phyloP scores from a whole-genome alignment of 2,797 vertebrate genomes.

The Galago senegalensis region DNA sequence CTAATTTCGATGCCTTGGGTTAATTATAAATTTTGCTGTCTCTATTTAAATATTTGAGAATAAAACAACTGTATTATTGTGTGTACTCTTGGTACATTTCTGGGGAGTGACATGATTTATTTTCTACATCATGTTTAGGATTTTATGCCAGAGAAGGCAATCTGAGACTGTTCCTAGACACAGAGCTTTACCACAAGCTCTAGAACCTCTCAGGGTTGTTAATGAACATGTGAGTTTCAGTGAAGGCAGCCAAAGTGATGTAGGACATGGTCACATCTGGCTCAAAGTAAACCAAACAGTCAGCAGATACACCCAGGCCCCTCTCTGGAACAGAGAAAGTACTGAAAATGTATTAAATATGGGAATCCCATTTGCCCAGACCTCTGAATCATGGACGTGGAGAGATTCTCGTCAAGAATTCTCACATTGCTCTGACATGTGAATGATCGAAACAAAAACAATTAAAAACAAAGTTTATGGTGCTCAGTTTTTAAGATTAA shows the following conservation, averaged over 20 bases:
- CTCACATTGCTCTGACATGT: background rate
- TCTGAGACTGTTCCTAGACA: background rate
- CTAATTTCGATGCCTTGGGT: background rate
- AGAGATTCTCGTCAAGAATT: background rate
- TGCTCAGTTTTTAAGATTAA: background rate
- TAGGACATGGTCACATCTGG: background rate
- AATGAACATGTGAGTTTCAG: background rate
- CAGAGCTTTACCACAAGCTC: background rate
- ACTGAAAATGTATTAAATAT: background rate
- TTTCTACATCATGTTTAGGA: background rate
- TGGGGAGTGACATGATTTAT: background rate
- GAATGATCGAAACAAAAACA: background rate
- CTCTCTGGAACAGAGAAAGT: background rate
- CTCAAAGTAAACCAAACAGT: background rate
- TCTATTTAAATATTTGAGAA: background rate
- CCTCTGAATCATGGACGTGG: background rate
- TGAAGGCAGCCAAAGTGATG: background rate
- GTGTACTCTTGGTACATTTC: background rate
- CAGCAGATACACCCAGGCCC: background rate
- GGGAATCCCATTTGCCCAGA: background rate
- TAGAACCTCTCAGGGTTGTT: background rate
- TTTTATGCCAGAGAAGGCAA: background rate
- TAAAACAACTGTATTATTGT: background rate
- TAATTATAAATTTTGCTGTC: slow-evolving; percentile 5
- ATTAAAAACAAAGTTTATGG: background rate